A percentile compares a stretch with the other conserved stretches of the same genome.
Conservation (phyloP, 2,113 vertebrate genomes). For the Eclectus roratus region DNA sequence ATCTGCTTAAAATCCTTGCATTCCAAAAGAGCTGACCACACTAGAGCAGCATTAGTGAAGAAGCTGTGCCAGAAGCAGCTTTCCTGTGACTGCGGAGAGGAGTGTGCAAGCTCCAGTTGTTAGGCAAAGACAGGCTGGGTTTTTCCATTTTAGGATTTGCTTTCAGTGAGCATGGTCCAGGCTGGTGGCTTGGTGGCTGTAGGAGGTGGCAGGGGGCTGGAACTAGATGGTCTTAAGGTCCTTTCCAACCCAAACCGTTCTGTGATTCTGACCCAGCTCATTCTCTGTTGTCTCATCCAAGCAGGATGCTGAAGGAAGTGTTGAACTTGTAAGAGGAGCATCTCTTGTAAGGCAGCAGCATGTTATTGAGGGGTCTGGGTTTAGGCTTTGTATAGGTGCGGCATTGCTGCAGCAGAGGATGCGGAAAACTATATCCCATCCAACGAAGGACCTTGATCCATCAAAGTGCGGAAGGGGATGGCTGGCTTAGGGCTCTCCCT, state of each 20-base stretch:
- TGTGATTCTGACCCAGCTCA: neutral
- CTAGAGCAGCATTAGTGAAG: neutral
- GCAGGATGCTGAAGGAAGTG: neutral
- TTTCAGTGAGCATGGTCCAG: rapidly evolving
- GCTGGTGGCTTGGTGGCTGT: neutral
- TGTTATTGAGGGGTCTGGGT: rapidly evolving
- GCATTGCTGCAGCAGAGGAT: neutral
- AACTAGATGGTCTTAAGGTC: neutral
- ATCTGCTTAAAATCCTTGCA: slow-evolving; percentile 33
- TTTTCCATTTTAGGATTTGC: slow-evolving; percentile 28
- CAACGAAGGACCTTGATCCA: neutral
- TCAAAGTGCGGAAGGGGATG: rapidly evolving
- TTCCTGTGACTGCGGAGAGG: slow-evolving; percentile 14
- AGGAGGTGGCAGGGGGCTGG: neutral
- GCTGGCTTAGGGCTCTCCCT: neutral
- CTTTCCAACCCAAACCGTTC: neutral
- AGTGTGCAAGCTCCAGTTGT: neutral
- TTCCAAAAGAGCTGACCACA: slow-evolving; percentile 57
- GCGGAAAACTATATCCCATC: neutral
- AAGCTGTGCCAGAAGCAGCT: slow-evolving; percentile 37
- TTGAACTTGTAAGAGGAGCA: neutral
- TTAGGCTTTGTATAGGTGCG: neutral
- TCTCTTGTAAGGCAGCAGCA: neutral
- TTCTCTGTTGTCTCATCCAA: neutral
- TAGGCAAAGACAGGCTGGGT: neutral